phyloP scores from a whole-genome alignment of 2,888 invertebrate species.

The Empis stercorea region DNA sequence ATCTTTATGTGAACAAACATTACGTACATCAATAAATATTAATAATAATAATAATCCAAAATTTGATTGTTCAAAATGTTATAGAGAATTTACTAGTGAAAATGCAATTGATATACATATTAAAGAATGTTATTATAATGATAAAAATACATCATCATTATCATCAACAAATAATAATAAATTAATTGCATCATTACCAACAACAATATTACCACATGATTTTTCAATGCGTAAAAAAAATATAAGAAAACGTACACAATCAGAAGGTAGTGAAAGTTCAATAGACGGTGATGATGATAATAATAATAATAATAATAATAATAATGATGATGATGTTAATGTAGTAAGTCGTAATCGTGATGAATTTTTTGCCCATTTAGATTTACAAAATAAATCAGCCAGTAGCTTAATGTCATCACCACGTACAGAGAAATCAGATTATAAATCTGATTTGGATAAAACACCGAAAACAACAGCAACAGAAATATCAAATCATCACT shows the following conservation, averaged over 20 bases:
- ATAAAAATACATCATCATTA: background rate
- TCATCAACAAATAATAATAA: background rate
- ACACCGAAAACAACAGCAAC: too few relatives aligned
- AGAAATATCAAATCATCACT: background rate
- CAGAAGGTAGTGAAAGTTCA: constrained; percentile 14
- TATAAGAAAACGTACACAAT: background rate
- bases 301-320: constrained; percentile 4
- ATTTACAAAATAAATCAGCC: constrained; percentile 58
- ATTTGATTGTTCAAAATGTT: constrained; percentile 57
- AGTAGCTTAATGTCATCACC: constrained; percentile 29
- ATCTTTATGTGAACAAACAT: constrained; percentile 54
- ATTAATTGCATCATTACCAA: background rate
- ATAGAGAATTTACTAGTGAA: constrained; percentile 55
- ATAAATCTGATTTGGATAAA: constrained; percentile 15
- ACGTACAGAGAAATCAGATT: constrained; percentile 31
- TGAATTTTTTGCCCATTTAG: constrained; percentile 69
- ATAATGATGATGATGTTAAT: constrained; percentile 6
- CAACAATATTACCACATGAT: constrained; percentile 11
- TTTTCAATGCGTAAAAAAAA: constrained; percentile 15
- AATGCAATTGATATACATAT: constrained; percentile 56
- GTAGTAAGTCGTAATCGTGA: constrained; percentile 46
- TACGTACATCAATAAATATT: constrained; percentile 43
- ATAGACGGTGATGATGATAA: constrained; percentile 12
- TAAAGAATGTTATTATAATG: constrained; percentile 36
- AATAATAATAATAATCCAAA: too few relatives aligned